Evolutionary conservation across 2,888 invertebrate genomes (phyloP), one percentile per base, ranked within the genome.

Genomic region (Chalcis sispes): DNA sequence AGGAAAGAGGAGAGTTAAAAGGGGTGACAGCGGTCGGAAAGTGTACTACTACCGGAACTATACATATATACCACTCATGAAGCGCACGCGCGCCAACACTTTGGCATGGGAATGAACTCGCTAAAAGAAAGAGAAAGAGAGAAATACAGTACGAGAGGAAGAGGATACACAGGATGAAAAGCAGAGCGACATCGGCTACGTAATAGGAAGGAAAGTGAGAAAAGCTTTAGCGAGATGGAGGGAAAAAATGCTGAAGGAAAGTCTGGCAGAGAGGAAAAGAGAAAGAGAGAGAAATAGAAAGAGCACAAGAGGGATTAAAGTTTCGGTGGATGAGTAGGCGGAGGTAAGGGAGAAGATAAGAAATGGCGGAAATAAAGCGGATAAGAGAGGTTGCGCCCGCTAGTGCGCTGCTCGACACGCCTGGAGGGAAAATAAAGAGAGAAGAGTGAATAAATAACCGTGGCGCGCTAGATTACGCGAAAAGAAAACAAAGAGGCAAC

Each of bases 321-420:
- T 70, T 48, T n/a, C 20, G 54, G 36, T 18, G 36, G n/a, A n/a
- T n/a, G 23, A 48, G 48, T n/a, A 40, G 10, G 42, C 61, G 40
- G 32, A 59, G 58, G 61, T n/a, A 29, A 54, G 58, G 61, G 23
- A 29, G 62, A 74, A n/a, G 70, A 70, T 70, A 75, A 70, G 64
- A 70, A 75, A 69, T 56, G 66, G 67, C 56, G 70, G 69, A 75
- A 75, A 70, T 75, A 75, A 64, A 75, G 70, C 56, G 64, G 65
- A 75, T 75, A 74, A 64, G 69, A 67, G 69, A 40, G 36, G 20
- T 42, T 2, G 50, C 42, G 42, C 15, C 42, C 15, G 32, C n/a
- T n/a, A n/a, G n/a, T n/a, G n/a, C n/a, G n/a, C n/a, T n/a, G n/a
- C n/a, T n/a, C n/a, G n/a, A n/a, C n/a, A n/a, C 42, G 42, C 42